Conservation (phyloP, 2,113 vertebrate species). For the Haliaeetus leucogaster region DNA sequence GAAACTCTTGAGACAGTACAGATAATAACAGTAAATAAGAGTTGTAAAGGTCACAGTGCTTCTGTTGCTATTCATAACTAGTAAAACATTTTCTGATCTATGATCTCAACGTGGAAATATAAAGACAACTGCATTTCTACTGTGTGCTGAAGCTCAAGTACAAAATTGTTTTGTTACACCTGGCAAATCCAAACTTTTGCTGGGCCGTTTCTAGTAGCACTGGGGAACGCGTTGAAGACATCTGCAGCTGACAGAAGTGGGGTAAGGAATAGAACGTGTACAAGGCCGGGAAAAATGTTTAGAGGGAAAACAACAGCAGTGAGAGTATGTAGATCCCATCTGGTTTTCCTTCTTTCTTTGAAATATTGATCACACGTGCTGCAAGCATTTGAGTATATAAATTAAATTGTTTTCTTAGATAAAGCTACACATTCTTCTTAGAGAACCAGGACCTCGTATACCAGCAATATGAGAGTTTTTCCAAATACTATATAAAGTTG, state of each 20-base stretch:
- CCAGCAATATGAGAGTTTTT: neutral
- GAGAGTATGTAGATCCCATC: neutral
- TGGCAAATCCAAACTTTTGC: neutral
- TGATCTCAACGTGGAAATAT: neutral
- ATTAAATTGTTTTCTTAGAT: neutral
- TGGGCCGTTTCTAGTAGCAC: neutral
- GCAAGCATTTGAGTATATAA: neutral
- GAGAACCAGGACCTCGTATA: neutral
- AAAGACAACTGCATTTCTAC: neutral
- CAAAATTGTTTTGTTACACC: neutral
- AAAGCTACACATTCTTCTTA: neutral
- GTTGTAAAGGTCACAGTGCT: neutral
- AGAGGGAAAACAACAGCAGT: neutral
- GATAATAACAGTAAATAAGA: neutral
- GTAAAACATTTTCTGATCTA: neutral
- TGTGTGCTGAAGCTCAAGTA: neutral
- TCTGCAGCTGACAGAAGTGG: neutral
- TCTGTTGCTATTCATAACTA: neutral
- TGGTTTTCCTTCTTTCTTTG: neutral
- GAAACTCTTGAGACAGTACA: neutral
- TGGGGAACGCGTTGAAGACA: neutral
- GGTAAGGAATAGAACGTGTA: neutral
- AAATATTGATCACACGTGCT: neutral
- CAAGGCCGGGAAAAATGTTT: neutral
- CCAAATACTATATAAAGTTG: neutral